Evolutionary conservation across 2,888 invertebrate genomes (phyloP).

Genomic region (Tolmerus cingulatus): DNA sequence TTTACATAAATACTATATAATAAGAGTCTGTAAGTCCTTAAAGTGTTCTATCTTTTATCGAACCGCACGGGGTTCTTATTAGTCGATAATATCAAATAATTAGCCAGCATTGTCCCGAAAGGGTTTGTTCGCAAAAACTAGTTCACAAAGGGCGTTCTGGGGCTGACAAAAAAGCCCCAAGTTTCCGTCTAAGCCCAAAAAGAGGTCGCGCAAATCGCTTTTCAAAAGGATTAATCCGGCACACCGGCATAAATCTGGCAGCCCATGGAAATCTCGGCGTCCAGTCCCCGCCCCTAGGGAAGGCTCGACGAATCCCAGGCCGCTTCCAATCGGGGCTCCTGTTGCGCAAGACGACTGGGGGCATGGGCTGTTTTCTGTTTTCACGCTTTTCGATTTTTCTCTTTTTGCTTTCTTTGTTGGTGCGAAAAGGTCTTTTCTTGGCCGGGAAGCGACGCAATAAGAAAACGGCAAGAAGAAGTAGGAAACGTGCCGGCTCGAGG

Average conservation of each 20-base stretch:
- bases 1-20: neutral
- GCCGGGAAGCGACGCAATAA: neutral
- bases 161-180: neutral
- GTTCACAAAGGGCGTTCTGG: neutral
- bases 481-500: neutral
- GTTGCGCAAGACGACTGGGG: constrained; percentile 11
- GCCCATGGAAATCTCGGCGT: constrained; percentile 6
- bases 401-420: neutral
- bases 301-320: neutral
- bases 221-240: neutral
- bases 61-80: neutral
- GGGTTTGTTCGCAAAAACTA: neutral
- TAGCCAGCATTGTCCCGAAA: neutral
- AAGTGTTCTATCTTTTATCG: neutral
- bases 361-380: neutral
- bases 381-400: neutral
- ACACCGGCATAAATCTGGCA: neutral
- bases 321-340: neutral
- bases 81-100: neutral
- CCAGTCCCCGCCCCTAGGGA: constrained; percentile 1
- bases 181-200: neutral
- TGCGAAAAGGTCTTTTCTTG: neutral
- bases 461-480: neutral
- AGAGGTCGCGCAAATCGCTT: neutral
- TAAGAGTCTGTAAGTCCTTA: neutral